These are phyloP conservation scores for Hydrolagus affinis DNA, from an alignment of 2,113 vertebrate genomes.

Conservation along the genomic window DNA sequence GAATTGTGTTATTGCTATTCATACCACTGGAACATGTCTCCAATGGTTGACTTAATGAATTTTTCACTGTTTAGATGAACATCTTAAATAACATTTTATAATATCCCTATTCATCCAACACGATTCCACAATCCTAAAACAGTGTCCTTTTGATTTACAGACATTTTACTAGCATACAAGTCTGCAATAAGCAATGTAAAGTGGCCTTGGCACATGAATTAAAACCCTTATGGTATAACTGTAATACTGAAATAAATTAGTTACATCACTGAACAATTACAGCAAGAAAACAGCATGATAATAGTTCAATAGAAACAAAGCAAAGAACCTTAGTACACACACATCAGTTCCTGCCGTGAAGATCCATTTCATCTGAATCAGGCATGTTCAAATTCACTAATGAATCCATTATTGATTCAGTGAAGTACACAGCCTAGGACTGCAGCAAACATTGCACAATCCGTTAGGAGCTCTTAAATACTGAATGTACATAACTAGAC, in stretches of 20 bases:
- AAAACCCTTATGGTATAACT: not conserved
- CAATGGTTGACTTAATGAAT: not conserved
- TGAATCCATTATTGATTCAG: slow-evolving; percentile 61
- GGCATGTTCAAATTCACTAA: slow-evolving; percentile 50
- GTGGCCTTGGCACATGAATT: slow-evolving; percentile 2
- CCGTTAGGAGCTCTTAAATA: slow-evolving; percentile 57
- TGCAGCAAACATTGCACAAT: slow-evolving; percentile 58
- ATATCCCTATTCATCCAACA: not conserved
- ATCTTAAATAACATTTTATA: not conserved
- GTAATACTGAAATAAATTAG: slow-evolving; percentile 32
- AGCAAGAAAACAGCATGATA: slow-evolving; percentile 41
- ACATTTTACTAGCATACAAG: not conserved
- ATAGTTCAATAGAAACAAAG: slow-evolving; percentile 38
- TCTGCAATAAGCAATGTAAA: not conserved
- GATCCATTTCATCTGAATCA: slow-evolving; percentile 42
- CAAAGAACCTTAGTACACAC: slow-evolving; percentile 36
- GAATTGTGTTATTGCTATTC: not conserved
- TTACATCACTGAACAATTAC: slow-evolving; percentile 31
- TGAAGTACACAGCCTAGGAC: slow-evolving; percentile 54
- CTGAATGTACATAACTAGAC: slow-evolving; percentile 61
- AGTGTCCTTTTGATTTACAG: not conserved
- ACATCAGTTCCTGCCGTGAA: slow-evolving; percentile 32
- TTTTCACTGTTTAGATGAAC: not conserved
- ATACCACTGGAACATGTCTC: not conserved
- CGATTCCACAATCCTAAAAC: too few relatives aligned